A percentile compares a stretch with the other conserved stretches of the same genome.
These are phyloP conservation scores for Sylvietta virens DNA, from an alignment of 2,113 vertebrate species.

Conservation along the genomic window DNA sequence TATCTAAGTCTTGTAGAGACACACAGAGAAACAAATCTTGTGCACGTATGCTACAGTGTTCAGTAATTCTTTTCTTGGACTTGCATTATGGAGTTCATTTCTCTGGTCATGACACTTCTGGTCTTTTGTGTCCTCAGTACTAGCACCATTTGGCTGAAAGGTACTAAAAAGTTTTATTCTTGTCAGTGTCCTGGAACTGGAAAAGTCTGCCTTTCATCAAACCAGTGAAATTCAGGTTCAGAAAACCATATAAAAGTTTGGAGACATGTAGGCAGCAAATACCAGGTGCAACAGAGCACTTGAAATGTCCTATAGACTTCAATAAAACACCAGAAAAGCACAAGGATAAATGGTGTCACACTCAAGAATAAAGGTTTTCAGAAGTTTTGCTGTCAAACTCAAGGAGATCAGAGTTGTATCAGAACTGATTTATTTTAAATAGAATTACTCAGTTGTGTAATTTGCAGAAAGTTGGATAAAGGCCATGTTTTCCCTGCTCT, in stretches of 20 bases:
- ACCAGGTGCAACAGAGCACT: neutral
- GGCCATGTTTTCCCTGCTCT: neutral
- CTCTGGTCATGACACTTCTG: neutral
- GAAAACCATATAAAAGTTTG: neutral
- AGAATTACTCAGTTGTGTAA: neutral
- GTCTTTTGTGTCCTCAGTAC: neutral
- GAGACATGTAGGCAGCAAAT: neutral
- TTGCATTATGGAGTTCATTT: neutral
- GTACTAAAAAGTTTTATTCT: neutral
- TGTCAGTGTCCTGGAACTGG: neutral
- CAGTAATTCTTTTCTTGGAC: neutral
- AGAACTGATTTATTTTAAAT: conserved; percentile 13
- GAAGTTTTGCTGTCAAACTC: neutral
- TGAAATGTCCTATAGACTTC: neutral
- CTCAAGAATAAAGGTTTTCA: neutral
- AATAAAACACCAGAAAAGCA: neutral
- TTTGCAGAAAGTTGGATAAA: neutral
- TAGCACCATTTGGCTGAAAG: neutral
- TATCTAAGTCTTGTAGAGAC: neutral
- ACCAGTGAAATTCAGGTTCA: neutral
- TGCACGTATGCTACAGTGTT: rapidly evolving
- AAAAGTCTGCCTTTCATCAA: neutral
- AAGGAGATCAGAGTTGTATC: neutral
- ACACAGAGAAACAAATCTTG: neutral
- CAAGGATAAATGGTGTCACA: neutral